phyloP scores from a whole-genome alignment of 2,797 vertebrate genomes.

The Mallotus villosus region DNA sequence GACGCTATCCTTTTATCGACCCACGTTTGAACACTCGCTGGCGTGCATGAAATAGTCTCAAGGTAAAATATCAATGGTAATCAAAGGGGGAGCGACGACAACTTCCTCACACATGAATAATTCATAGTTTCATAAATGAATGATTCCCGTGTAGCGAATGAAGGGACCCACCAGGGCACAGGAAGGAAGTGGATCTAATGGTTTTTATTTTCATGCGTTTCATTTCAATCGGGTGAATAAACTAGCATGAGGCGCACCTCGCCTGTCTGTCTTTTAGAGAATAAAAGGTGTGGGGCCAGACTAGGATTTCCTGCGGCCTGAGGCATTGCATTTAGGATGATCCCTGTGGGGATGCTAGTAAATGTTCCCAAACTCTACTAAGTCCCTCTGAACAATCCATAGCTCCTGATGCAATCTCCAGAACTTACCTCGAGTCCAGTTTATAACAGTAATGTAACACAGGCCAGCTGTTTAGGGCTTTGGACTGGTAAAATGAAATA shows the following conservation, averaged over 20 bases:
- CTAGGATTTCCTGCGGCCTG: conserved; percentile 52
- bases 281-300: conserved; percentile 37
- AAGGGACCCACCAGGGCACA: conserved; percentile 39
- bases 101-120: conserved; percentile 52
- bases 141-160: conserved; percentile 47
- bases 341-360: conserved; percentile 49
- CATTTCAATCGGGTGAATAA: conserved; percentile 20
- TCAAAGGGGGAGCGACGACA: conserved; percentile 45
- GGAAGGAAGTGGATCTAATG: conserved; percentile 30
- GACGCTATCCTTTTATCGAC: conserved; percentile 44
- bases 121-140: conserved; percentile 55
- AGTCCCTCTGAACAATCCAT: conserved; percentile 42
- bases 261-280: conserved; percentile 39
- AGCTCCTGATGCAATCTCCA: conserved; percentile 49
- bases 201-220: conserved; percentile 42
- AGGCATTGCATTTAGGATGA: conserved; percentile 54
- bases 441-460: conserved; percentile 44
- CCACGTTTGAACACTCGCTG: conserved; percentile 28
- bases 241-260: conserved; percentile 20
- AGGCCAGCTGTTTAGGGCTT: conserved; percentile 50
- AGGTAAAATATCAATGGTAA: conserved; percentile 54
- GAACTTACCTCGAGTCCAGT: conserved; percentile 43
- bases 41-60: conserved; percentile 47
- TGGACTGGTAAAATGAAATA: conserved; percentile 42
- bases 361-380: conserved; percentile 58